Evolutionary conservation across 2,113 vertebrate genomes (phyloP), one percentile per base, ranked within the genome.

Genomic region (Lepisosteus oculatus): DNA sequence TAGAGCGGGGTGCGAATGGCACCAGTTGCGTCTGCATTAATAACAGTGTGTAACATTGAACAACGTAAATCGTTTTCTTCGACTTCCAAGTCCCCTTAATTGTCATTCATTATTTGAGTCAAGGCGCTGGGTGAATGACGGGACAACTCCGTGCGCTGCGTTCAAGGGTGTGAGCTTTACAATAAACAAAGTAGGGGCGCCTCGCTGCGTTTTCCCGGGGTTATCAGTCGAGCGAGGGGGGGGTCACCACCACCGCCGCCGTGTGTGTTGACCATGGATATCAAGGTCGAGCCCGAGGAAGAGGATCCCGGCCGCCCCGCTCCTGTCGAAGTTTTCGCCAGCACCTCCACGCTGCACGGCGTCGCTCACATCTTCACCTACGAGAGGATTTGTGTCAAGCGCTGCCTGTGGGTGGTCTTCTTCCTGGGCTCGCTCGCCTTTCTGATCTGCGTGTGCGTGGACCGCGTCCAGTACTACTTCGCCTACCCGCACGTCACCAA

Each of bases 281-380:
- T 96, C 72, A 97, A 98, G 79, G 88, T 92, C 51, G 95, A 97
- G 42, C 85, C 94, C 45, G 96, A 98, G 77, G 97, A 98, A 81
- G 88, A 92, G 93, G 96, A 96, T 84, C 93, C 91, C 47, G 89
- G 92, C 81, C 90, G 80, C 3, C 97, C 97, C 0, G 92, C 91
- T 76, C 94, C 96, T 79, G 90, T 99, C 68, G 94, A 98, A 90
- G 96, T 95, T 85, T 99, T 99, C 29, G 96, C 97, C 83, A 96
- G 95, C 92, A 94, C 95, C 77, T 99, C 97, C 87, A 98, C 97
- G 17, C 94, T 99, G 74, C 97, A 99, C 4, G 97, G 97, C 88
- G 93, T 99, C 90, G 94, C 97, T 59, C 97, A 99, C 92, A 96
- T 99, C 94, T 98, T 99, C 92, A 97, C 94, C 0, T 98, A 97